Evolutionary conservation across 1,140 invertebrate species (phyloP), one percentile per base, ranked within the genome.

Genomic region (Zaprionus ornatus): DNA sequence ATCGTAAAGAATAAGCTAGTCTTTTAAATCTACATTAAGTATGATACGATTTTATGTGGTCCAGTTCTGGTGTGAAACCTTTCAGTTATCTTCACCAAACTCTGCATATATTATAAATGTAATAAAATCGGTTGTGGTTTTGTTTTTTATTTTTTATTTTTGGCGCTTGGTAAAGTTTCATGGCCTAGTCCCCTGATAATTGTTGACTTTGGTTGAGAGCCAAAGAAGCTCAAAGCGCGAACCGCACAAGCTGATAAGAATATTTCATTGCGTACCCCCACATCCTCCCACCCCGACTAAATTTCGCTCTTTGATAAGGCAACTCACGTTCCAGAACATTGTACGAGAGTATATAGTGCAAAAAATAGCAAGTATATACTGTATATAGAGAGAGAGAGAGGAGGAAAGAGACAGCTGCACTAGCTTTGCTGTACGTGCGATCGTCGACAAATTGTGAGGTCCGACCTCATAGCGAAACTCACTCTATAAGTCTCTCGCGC

Each of bases 371-470:
- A 40, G 15, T 48, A 19, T 12, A 48, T 48, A 48, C 3, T 48
- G 12, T 50, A 50, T 13, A 50, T 50, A 13, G 4, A 21, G 9
- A 48, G 17, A 48, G 17, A 21, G 17, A 50, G 45, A 19, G 13
- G 27, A 4, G 10, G 25, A 17, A 15, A 55, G 25, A 55, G 21
- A 15, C 15, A 65, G 10, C 21, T 40, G 40, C 35, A 40, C 29
- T 32, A 32, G 29, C 29, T 32, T 32, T 9, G 3, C 37, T 27
- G n/a, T 40, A 56, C 23, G 54, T 65, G n/a, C n/a, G 52, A 32
- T 37, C 55, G 74, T 66, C 50, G 75, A 67, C 69, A 65, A 79
- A 82, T 87, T 86, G 87, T 69, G 57, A 56, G 68, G n/a, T 7
- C 2, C 76, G 72, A 79, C 72, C 82, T 81, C 64, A 77, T 63